A percentile compares a stretch with the other conserved stretches of the same genome.
These are phyloP conservation scores for Leguminivora glycinivorella DNA, from an alignment of 1,140 invertebrate species.

Conservation along the genomic window DNA sequence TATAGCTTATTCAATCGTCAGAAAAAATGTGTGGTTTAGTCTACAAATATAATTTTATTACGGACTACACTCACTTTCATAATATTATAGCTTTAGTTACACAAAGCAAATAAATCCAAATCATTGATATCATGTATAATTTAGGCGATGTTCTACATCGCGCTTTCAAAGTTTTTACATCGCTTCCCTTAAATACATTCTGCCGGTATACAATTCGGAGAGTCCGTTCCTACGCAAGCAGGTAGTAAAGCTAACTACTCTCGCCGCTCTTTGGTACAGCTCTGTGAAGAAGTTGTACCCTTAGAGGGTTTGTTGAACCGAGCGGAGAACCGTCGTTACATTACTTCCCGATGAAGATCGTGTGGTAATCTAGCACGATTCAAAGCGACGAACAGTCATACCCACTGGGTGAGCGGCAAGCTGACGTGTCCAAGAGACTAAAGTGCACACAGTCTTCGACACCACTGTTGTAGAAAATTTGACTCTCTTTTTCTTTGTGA, in stretches of 20 bases:
- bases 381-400: not conserved
- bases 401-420: not conserved
- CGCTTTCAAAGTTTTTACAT: not conserved
- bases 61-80: not conserved
- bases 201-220: not conserved
- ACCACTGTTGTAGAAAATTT: not conserved
- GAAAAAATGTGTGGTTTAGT: not conserved
- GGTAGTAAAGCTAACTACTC: constrained; percentile 1
- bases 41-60: not conserved
- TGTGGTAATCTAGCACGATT: no score
- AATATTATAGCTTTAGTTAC: not conserved
- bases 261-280: not conserved
- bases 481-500: not conserved
- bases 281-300: not conserved
- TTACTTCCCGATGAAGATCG: no score
- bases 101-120: not conserved
- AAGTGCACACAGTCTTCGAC: not conserved
- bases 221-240: not conserved
- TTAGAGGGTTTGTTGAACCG: not conserved
- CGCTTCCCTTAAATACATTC: not conserved
- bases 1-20: not conserved
- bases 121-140: not conserved
- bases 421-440: not conserved
- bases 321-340: no score
- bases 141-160: not conserved